phyloP scores from a whole-genome alignment of 2,113 vertebrate genomes.

The Bufo bufo region DNA sequence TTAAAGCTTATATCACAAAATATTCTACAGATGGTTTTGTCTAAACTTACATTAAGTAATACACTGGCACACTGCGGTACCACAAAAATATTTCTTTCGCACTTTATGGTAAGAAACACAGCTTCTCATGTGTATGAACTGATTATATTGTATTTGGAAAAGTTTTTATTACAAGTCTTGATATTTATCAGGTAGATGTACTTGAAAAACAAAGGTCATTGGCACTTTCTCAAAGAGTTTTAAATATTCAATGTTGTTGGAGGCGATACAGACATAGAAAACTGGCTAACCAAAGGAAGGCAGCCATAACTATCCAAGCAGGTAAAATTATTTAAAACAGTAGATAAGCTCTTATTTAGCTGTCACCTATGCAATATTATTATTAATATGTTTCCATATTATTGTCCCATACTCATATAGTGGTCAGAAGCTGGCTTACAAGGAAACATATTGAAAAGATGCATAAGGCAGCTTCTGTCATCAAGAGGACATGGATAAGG shows the following conservation, averaged over 20 bases:
- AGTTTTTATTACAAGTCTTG: background rate
- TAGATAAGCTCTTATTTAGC: background rate
- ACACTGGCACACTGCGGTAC: slow-evolving; percentile 81
- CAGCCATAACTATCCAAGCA: slow-evolving; percentile 87
- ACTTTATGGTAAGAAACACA: slow-evolving; percentile 75
- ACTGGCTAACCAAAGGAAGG: slow-evolving; percentile 64
- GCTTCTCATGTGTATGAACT: background rate
- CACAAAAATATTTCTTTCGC: slow-evolving; percentile 92
- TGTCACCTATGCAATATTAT: background rate
- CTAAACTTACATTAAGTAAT: slow-evolving; percentile 52
- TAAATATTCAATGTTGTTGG: slow-evolving; percentile 89
- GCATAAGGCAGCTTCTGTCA: slow-evolving; percentile 74
- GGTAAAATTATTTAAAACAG: slow-evolving; percentile 69
- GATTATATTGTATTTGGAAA: background rate
- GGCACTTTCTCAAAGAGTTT: slow-evolving; percentile 77
- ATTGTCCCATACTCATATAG: slow-evolving; percentile 65
- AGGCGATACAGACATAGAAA: slow-evolving; percentile 71
- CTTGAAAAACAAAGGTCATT: slow-evolving; percentile 79
- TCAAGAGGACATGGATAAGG: slow-evolving; percentile 82
- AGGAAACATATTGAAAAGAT: slow-evolving; percentile 75
- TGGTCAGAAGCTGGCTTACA: slow-evolving; percentile 84
- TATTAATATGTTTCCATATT: background rate
- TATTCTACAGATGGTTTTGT: slow-evolving; percentile 71
- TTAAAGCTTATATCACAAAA: slow-evolving; percentile 65
- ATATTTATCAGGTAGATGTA: slow-evolving; percentile 78